A percentile compares a stretch with the other conserved stretches of the same genome.
Conservation (phyloP, 2,888 invertebrate species). For the Leptinotarsa peninsularis region DNA sequence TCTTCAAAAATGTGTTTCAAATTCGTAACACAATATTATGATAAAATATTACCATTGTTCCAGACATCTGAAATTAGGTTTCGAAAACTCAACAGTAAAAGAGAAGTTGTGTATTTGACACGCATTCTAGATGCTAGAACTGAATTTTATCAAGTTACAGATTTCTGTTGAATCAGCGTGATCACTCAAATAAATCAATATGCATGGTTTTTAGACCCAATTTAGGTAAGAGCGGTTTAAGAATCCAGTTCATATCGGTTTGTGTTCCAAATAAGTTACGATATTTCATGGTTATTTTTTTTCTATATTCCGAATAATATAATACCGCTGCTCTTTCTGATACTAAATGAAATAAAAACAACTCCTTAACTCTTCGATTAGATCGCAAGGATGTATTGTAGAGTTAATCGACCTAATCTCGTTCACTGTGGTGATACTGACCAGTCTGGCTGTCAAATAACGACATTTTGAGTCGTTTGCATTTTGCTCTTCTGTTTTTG, state of each 20-base stretch:
- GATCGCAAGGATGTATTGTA: constrained; percentile 7
- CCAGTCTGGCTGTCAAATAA: constrained; percentile 81
- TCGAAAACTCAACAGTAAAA: background rate
- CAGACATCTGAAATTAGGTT: background rate
- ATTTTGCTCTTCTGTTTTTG: constrained; percentile 98
- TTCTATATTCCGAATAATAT: no score
- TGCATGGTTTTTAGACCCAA: background rate
- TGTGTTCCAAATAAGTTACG: no score
- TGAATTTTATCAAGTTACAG: background rate
- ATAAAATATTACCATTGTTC: background rate
- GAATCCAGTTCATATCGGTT: no score
- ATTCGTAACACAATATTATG: constrained; percentile 1
- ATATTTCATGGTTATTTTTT: no score
- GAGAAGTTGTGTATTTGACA: background rate
- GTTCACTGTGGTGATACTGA: constrained; percentile 72
- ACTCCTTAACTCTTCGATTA: background rate
- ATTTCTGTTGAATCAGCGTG: background rate
- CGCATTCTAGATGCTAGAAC: background rate
- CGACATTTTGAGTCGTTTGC: constrained; percentile 94
- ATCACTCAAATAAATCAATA: background rate
- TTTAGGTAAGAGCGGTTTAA: no score
- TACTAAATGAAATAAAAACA: background rate
- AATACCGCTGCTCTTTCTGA: background rate
- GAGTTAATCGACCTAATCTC: constrained; percentile 64
- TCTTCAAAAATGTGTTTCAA: constrained; percentile 43